Evolutionary conservation across 1,140 invertebrate genomes (phyloP).

Genomic region (Eurytemora carolleeae): DNA sequence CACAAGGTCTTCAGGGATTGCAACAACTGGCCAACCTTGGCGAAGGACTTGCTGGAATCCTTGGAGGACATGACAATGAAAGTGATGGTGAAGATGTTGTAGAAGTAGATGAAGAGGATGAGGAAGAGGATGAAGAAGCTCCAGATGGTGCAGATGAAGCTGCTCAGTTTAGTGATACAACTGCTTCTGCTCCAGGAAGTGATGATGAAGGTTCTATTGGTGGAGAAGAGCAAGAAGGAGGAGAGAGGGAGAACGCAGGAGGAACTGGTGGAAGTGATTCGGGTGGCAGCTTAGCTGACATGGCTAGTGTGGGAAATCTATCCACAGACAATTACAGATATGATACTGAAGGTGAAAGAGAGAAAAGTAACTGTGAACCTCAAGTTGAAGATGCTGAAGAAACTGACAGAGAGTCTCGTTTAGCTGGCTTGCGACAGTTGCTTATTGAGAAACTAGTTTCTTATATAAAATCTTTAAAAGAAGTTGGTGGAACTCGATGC

Average conservation of each 20-base stretch:
- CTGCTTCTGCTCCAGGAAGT: not conserved
- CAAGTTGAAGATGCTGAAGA: not conserved
- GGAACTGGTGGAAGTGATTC: not conserved
- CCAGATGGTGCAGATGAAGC: not conserved
- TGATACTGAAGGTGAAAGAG: not conserved
- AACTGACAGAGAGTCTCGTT: not conserved
- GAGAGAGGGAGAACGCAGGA: not conserved
- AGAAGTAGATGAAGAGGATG: conserved; percentile 18
- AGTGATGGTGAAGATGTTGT: conserved; percentile 18
- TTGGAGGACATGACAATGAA: conserved; percentile 17
- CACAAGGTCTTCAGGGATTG: conserved; percentile 28
- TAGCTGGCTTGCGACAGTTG: conserved; percentile 33
- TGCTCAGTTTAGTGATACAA: not conserved
- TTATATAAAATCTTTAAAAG: conserved; percentile 37
- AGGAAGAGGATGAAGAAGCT: conserved; percentile 16
- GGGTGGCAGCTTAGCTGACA: not conserved
- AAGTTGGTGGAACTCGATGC: conserved; percentile 50
- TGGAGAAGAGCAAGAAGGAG: not conserved
- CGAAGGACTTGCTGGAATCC: conserved; percentile 22
- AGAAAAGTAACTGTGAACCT: not conserved
- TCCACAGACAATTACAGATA: not conserved
- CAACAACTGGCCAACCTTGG: conserved; percentile 28
- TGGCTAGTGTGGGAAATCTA: not conserved
- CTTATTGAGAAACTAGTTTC: conserved; percentile 42
- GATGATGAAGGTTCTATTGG: not conserved